These are phyloP conservation scores for Artibeus lituratus DNA, from an alignment of 2,797 vertebrate species.

Conservation along the genomic window DNA sequence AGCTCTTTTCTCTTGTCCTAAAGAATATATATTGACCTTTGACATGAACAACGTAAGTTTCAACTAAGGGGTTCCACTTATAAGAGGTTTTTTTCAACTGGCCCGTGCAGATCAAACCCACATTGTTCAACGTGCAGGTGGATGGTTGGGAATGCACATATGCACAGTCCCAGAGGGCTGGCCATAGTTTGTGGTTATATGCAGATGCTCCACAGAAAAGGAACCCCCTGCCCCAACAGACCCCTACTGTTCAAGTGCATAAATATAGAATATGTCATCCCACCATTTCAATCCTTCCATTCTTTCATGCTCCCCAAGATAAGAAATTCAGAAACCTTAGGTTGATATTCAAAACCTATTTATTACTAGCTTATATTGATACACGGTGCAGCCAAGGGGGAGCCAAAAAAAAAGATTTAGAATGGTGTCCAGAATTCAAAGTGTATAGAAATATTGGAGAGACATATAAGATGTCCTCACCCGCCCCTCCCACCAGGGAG, in stretches of 20 bases:
- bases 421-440: too few relatives aligned
- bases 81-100: background rate
- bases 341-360: background rate
- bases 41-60: background rate
- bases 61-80: background rate
- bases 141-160: background rate
- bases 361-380: background rate
- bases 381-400: too few relatives aligned
- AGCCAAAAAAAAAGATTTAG: too few relatives aligned
- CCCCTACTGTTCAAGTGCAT: background rate
- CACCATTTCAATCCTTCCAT: background rate
- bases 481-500: too few relatives aligned
- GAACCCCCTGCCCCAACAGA: background rate
- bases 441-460: too few relatives aligned
- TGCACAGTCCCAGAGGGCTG: background rate
- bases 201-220: background rate
- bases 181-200: background rate
- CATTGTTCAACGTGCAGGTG: background rate
- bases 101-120: background rate
- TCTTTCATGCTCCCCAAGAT: background rate
- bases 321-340: background rate
- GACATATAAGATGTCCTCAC: too few relatives aligned
- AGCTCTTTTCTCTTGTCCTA: background rate
- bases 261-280: background rate
- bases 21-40: background rate